phyloP scores from a whole-genome alignment of 2,113 vertebrate species.

The Conger conger region DNA sequence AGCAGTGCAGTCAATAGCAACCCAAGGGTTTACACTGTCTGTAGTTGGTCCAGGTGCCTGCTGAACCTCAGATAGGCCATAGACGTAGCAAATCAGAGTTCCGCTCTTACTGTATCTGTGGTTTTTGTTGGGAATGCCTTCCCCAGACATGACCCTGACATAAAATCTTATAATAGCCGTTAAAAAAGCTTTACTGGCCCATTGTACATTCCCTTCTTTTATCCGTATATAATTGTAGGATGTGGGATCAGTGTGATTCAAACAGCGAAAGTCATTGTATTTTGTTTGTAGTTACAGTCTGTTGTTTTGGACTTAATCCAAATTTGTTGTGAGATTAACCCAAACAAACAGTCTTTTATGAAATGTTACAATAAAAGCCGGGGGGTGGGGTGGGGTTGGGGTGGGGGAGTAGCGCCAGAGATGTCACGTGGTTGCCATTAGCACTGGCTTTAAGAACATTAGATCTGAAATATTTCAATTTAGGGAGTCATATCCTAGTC shows the following conservation, averaged over 20 bases:
- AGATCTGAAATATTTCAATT: slow-evolving; percentile 9
- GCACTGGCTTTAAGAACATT: neutral
- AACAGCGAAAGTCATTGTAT: slow-evolving; percentile 28
- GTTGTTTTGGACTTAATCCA: slow-evolving; percentile 48
- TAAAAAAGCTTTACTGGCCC: slow-evolving; percentile 50
- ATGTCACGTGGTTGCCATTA: neutral
- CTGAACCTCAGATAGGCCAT: slow-evolving; percentile 57
- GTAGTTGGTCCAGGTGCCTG: neutral
- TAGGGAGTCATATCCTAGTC: neutral
- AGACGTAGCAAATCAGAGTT: slow-evolving; percentile 64
- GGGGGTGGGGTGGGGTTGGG: neutral
- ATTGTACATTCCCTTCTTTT: slow-evolving; percentile 42
- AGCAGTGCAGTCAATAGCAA: neutral
- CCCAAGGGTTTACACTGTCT: neutral
- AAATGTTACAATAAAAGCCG: neutral
- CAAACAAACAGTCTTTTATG: slow-evolving; percentile 31
- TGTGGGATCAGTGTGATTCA: slow-evolving; percentile 49
- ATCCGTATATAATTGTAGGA: slow-evolving; percentile 54
- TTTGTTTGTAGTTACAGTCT: slow-evolving; percentile 21
- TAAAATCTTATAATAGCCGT: slow-evolving; percentile 53
- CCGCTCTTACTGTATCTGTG: slow-evolving; percentile 71
- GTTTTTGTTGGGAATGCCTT: slow-evolving; percentile 66
- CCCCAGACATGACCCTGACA: slow-evolving; percentile 54
- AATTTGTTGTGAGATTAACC: slow-evolving; percentile 44
- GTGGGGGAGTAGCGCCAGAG: slow-evolving; percentile 18